These are phyloP conservation scores for Smutsia temminckii DNA, from an alignment of 2,797 vertebrate species.

Conservation along the genomic window DNA sequence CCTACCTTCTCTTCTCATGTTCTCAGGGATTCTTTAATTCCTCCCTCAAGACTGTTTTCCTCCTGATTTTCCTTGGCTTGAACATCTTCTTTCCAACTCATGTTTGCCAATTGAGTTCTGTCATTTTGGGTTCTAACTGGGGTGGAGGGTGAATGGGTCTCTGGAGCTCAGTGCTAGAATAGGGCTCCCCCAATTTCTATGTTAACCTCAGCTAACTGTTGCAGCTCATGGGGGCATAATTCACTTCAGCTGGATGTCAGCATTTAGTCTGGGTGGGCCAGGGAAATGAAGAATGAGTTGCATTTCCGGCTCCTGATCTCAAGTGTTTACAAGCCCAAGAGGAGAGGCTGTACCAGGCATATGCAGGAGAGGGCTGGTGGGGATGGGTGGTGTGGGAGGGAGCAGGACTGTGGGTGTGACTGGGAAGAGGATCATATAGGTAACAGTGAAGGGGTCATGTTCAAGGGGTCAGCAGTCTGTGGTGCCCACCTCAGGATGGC, in stretches of 20 bases:
- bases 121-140: neutral
- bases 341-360: neutral
- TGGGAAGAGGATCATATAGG: neutral
- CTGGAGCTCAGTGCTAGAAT: neutral
- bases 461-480: rapidly evolving
- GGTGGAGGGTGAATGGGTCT: neutral
- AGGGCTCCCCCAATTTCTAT: neutral
- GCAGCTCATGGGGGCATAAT: rapidly evolving
- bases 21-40: neutral
- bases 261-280: rapidly evolving
- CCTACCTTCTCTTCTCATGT: neutral
- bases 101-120: neutral
- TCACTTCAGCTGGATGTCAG: rapidly evolving
- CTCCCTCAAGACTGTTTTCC: neutral
- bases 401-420: no score
- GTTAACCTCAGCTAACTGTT: rapidly evolving
- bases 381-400: neutral
- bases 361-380: neutral
- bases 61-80: neutral
- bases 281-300: no score
- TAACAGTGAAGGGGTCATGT: no score
- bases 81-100: neutral
- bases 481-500: neutral
- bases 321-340: rapidly evolving
- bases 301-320: neutral